Evolutionary conservation across 2,888 invertebrate genomes (phyloP).

Genomic region (Biston betularia): DNA sequence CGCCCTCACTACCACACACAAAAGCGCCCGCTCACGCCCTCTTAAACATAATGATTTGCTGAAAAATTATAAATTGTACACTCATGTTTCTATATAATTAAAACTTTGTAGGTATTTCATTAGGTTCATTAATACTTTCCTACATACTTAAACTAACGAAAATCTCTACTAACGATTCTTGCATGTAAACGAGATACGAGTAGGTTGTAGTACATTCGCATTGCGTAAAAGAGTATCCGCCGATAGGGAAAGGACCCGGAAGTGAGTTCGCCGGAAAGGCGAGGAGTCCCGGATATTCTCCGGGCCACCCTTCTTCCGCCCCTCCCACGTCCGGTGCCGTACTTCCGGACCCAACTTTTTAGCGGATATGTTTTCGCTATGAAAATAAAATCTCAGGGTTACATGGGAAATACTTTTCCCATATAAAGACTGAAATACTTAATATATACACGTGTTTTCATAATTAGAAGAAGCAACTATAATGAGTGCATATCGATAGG

Average conservation of each 20-base stretch:
- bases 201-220: constrained; percentile 1
- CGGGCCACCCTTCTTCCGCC: constrained; percentile 46
- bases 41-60: too few species aligned
- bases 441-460: too few species aligned
- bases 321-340: constrained; percentile 60
- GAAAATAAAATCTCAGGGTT: constrained; percentile 42
- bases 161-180: background rate
- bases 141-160: background rate
- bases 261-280: constrained; percentile 65
- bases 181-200: background rate
- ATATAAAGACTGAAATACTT: too few species aligned
- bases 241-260: constrained; percentile 60
- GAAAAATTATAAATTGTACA: too few species aligned
- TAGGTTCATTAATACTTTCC: background rate
- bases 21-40: too few species aligned
- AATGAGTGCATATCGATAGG: too few species aligned
- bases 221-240: constrained; percentile 48
- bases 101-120: too few species aligned
- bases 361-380: constrained; percentile 47
- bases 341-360: constrained; percentile 66
- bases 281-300: constrained; percentile 63
- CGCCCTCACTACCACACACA: too few species aligned
- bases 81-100: too few species aligned
- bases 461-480: too few species aligned
- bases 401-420: constrained; percentile 19